A percentile compares a stretch with the other conserved stretches of the same genome.
These are phyloP conservation scores for Pseudoatta argentina DNA, from an alignment of 1,140 invertebrate species.

Conservation along the genomic window DNA sequence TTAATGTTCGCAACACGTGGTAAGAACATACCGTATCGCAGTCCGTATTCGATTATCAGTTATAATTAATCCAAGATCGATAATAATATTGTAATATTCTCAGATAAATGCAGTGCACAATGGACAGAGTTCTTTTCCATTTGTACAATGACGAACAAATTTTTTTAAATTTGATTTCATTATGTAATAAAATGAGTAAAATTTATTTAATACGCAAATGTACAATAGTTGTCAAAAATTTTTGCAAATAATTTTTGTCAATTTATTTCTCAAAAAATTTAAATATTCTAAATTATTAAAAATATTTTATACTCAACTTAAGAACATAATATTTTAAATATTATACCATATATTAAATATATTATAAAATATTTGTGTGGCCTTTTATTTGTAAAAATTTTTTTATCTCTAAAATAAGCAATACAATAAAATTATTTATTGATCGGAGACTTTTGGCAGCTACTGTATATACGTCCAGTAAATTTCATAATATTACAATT, in stretches of 20 bases:
- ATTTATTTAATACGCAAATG: neutral
- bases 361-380: too few species aligned
- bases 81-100: neutral
- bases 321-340: too few species aligned
- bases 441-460: too few species aligned
- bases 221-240: too few species aligned
- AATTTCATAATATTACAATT: slow-evolving; percentile 41
- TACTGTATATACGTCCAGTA: neutral
- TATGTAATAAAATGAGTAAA: neutral
- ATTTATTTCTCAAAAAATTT: too few species aligned
- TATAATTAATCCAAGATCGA: slow-evolving; percentile 29
- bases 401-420: too few species aligned
- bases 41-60: neutral
- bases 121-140: neutral
- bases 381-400: too few species aligned
- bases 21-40: neutral
- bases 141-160: neutral
- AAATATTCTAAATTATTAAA: too few species aligned
- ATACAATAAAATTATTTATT: too few species aligned
- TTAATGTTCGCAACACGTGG: neutral
- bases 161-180: neutral
- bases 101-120: neutral
- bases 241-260: too few species aligned
- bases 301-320: too few species aligned
- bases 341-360: too few species aligned